Conservation (phyloP, 2,888 invertebrate genomes). For the Scelioninae gen. 2 region DNA sequence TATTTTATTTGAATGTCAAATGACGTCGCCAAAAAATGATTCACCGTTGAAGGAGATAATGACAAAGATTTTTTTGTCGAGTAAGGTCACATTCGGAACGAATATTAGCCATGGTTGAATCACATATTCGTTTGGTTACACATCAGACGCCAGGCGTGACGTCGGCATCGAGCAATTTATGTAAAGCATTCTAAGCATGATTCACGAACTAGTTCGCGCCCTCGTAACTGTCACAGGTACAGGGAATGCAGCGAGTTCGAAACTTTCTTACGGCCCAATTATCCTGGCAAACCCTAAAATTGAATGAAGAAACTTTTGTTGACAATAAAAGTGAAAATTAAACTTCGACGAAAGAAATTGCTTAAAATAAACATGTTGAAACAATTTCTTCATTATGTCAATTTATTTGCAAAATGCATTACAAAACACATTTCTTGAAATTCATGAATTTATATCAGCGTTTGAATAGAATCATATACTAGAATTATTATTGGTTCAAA, state of each 20-base stretch:
- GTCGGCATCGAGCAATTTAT: constrained; percentile 71
- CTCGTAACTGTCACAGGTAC: constrained; percentile 65
- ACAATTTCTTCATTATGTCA: no score
- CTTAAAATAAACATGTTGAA: no score
- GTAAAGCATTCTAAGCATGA: constrained; percentile 73
- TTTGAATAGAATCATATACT: no score
- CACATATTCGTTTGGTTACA: constrained; percentile 51
- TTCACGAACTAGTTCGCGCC: constrained; percentile 75
- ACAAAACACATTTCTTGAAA: no score
- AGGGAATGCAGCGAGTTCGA: constrained; percentile 65
- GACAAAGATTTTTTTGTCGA: constrained; percentile 12
- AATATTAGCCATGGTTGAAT: constrained; percentile 56
- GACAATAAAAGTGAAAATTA: no score
- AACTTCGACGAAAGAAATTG: no score
- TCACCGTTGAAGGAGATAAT: no score
- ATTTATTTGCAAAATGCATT: no score
- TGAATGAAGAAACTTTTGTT: neutral
- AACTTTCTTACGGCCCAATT: constrained; percentile 35
- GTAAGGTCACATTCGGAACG: constrained; percentile 24
- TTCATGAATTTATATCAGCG: no score
- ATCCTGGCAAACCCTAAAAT: constrained; percentile 28
- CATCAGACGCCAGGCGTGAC: constrained; percentile 60
- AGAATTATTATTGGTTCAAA: no score
- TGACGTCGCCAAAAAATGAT: no score
- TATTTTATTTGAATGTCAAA: no score